These are phyloP conservation scores for Parasteatoda tepidariorum DNA, from an alignment of 1,140 invertebrate genomes.

Conservation along the genomic window DNA sequence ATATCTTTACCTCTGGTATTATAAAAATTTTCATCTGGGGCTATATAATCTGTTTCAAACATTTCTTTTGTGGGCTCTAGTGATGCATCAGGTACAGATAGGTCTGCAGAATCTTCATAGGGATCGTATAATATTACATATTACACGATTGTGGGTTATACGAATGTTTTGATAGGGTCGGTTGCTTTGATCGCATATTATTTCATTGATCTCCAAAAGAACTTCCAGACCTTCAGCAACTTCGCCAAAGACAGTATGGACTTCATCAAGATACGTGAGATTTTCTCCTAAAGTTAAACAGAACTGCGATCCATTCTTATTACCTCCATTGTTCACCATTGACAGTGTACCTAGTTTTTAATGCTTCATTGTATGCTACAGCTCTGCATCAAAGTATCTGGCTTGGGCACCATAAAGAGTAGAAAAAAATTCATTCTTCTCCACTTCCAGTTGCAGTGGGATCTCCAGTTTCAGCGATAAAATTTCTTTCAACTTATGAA, in stretches of 20 bases:
- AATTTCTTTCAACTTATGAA: constrained; percentile 93
- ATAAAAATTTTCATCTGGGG: constrained; percentile 94
- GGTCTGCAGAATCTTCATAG: constrained; percentile 85
- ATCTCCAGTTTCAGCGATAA: constrained; percentile 98
- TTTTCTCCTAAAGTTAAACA: constrained; percentile 93
- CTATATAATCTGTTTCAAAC: constrained; percentile 85
- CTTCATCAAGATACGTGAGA: constrained; percentile 89
- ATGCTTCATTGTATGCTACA: constrained; percentile 91
- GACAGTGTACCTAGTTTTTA: constrained; percentile 87
- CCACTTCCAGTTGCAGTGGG: constrained; percentile 91
- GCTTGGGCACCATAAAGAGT: constrained; percentile 88
- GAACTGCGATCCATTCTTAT: constrained; percentile 96
- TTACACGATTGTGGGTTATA: constrained; percentile 97
- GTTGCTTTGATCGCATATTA: constrained; percentile 91
- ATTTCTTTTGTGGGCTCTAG: constrained; percentile 85
- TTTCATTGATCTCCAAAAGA: constrained; percentile 89
- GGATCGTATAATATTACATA: constrained; percentile 97
- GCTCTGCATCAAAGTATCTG: constrained; percentile 92
- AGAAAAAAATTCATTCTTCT: constrained; percentile 83
- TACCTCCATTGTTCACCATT: constrained; percentile 94
- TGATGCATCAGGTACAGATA: constrained; percentile 83
- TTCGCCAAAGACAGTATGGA: constrained; percentile 97
- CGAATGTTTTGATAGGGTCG: constrained; percentile 95
- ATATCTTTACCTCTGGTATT: constrained; percentile 88
- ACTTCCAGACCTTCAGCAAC: constrained; percentile 93